Conservation (phyloP, 1,140 invertebrate genomes). For the Chironomus striatipennis region DNA sequence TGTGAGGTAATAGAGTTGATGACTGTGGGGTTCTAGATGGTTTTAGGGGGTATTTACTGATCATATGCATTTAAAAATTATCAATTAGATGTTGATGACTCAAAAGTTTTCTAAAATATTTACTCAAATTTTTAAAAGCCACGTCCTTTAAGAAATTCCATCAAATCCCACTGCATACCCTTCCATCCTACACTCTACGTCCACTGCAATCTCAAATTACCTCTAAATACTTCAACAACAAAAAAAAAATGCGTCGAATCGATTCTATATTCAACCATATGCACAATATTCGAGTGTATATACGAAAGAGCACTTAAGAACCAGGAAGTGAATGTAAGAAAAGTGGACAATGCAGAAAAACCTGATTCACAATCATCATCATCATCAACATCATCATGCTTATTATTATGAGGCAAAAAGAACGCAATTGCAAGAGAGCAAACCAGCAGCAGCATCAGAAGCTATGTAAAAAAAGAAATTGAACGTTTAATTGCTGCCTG, state of each 20-base stretch:
- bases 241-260: not conserved
- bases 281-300: not conserved
- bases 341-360: slow-evolving; percentile 12
- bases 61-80: too few species aligned
- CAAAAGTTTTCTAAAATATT: too few species aligned
- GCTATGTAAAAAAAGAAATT: not conserved
- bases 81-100: too few species aligned
- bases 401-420: not conserved
- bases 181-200: too few species aligned
- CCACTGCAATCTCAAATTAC: too few species aligned
- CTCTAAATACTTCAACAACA: too few species aligned
- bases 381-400: not conserved
- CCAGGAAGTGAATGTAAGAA: not conserved
- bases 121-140: too few species aligned
- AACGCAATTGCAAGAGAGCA: not conserved
- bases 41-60: too few species aligned
- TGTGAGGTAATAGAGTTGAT: too few species aligned
- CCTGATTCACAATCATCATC: not conserved
- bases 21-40: too few species aligned
- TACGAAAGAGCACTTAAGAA: not conserved
- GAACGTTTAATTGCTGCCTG: not conserved
- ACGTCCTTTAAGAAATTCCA: too few species aligned
- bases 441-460: not conserved
- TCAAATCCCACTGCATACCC: too few species aligned
- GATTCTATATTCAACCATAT: not conserved